Percentiles rank a stretch among this genome's conserved stretches.
These are phyloP conservation scores for Trachops cirrhosus DNA, from an alignment of 2,797 vertebrate genomes.

Conservation along the genomic window DNA sequence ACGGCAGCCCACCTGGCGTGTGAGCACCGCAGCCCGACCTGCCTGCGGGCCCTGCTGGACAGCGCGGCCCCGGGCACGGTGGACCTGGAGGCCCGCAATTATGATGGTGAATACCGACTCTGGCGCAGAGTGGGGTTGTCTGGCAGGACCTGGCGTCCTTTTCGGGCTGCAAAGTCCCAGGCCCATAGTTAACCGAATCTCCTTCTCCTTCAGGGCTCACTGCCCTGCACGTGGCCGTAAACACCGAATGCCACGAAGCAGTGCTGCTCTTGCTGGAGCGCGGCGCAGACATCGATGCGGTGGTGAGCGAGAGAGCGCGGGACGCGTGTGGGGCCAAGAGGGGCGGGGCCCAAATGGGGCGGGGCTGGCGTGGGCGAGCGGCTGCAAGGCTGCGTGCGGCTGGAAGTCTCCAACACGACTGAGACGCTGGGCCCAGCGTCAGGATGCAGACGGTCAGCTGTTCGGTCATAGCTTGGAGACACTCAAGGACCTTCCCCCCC, in stretches of 20 bases:
- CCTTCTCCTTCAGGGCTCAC: constrained; percentile 86
- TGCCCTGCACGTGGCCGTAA: constrained; percentile 90
- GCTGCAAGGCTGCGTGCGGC: neutral
- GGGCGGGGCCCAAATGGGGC: neutral
- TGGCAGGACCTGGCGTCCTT: neutral
- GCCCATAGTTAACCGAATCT: neutral
- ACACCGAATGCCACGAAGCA: constrained; percentile 81
- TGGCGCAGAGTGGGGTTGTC: neutral
- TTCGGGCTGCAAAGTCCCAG: neutral
- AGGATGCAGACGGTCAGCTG: neutral
- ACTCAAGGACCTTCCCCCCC: neutral
- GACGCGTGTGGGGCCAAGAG: fast-evolving
- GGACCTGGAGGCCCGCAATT: constrained; percentile 89
- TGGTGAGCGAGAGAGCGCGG: constrained; percentile 78
- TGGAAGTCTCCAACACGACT: fast-evolving
- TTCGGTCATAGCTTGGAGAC: neutral
- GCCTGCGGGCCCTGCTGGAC: constrained; percentile 85
- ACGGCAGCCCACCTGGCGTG: constrained; percentile 90
- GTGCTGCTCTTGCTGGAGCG: constrained; percentile 84
- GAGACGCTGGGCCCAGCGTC: neutral
- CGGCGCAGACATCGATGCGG: constrained; percentile 89
- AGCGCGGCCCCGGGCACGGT: constrained; percentile 44
- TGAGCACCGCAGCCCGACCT: constrained; percentile 85
- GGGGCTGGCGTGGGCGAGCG: neutral
- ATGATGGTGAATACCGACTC: constrained; percentile 83